phyloP scores from a whole-genome alignment of 2,888 invertebrate species.

The Hemaris fuciformis region DNA sequence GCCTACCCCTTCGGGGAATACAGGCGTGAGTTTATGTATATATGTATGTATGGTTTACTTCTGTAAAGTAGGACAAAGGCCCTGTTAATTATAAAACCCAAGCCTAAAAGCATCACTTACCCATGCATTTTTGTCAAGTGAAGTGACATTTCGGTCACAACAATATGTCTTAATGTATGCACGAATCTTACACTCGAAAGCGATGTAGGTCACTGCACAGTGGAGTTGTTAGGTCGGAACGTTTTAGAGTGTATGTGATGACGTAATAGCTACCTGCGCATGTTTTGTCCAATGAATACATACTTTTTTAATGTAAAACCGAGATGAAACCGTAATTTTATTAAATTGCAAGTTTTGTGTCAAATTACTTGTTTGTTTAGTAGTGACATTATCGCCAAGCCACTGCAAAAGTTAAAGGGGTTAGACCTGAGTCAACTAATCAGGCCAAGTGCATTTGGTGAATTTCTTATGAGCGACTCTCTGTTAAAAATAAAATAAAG shows the following conservation, averaged over 20 bases:
- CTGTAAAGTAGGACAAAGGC: neutral
- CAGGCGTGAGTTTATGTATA: too few relatives aligned
- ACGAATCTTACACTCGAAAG: neutral
- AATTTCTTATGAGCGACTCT: too few relatives aligned
- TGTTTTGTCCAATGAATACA: neutral
- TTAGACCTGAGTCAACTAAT: too few relatives aligned
- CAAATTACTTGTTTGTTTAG: too few relatives aligned
- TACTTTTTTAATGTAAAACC: neutral
- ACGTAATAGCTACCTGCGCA: neutral
- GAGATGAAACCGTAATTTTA: neutral
- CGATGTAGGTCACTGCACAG: slow-evolving; percentile 2
- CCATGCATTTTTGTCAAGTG: neutral
- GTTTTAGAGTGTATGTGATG: neutral
- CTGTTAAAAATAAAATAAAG: too few relatives aligned
- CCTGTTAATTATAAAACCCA: neutral
- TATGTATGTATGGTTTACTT: too few relatives aligned
- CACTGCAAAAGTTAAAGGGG: too few relatives aligned
- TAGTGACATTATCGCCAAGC: too few relatives aligned
- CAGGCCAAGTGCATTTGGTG: too few relatives aligned
- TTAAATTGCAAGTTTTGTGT: neutral
- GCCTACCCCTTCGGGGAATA: too few relatives aligned
- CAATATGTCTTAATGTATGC: neutral
- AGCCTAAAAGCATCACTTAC: too few relatives aligned
- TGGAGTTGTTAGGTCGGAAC: neutral
- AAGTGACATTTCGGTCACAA: neutral